Evolutionary conservation across 2,113 vertebrate species (phyloP).

Genomic region (Morone chrysops): DNA sequence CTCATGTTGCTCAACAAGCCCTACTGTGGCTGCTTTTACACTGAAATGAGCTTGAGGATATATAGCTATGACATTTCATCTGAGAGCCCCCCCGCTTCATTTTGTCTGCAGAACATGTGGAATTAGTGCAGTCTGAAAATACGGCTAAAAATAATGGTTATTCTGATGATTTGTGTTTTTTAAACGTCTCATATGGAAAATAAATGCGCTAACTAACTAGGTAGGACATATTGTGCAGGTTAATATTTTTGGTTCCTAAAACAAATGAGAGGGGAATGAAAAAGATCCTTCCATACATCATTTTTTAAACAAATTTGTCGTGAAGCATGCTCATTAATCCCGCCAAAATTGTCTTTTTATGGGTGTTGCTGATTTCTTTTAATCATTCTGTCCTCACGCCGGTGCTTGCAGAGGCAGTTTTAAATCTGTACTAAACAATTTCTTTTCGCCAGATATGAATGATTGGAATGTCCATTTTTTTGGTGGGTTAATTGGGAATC

Average conservation of each 20-base stretch:
- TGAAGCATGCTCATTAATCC: slow-evolving; percentile 63
- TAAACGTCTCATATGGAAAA: slow-evolving; percentile 42
- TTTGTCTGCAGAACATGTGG: slow-evolving; percentile 63
- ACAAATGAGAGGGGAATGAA: slow-evolving; percentile 44
- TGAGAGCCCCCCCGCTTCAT: slow-evolving; percentile 41
- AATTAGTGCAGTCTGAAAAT: slow-evolving; percentile 44
- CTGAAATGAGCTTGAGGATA: slow-evolving; percentile 73
- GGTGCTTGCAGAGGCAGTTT: slow-evolving; percentile 46
- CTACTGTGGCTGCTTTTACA: slow-evolving; percentile 58
- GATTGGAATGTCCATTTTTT: slow-evolving; percentile 49
- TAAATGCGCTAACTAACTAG: slow-evolving; percentile 56
- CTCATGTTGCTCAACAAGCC: slow-evolving; percentile 71
- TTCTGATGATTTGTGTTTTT: slow-evolving; percentile 63
- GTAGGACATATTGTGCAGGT: slow-evolving; percentile 46
- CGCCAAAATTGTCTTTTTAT: slow-evolving; percentile 68
- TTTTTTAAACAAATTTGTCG: slow-evolving; percentile 65
- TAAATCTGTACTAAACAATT: slow-evolving; percentile 56
- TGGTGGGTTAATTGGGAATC: slow-evolving; percentile 61
- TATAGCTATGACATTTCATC: slow-evolving; percentile 73
- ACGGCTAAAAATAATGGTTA: slow-evolving; percentile 48
- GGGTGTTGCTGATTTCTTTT: slow-evolving; percentile 69
- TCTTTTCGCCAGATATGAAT: slow-evolving; percentile 54
- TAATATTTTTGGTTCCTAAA: slow-evolving; percentile 53
- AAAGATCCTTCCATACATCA: slow-evolving; percentile 63
- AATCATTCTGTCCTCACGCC: slow-evolving; percentile 55